Base-by-base conservation (phyloP, 2,888 invertebrate species). In the Eretmocerus hayati region DNA sequence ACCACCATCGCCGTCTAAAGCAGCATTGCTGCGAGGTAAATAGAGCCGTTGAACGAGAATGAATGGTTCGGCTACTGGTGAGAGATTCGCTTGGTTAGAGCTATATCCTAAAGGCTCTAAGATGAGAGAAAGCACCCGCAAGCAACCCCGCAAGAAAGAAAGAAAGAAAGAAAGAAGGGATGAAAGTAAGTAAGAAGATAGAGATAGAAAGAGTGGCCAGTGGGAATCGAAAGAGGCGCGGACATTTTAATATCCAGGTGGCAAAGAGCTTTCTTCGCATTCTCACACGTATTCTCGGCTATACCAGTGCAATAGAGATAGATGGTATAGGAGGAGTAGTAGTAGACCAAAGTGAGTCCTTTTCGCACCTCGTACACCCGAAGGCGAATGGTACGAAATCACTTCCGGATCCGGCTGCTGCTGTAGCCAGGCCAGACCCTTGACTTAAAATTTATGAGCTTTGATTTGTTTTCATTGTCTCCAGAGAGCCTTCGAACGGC, bases 11-110 rank as follows among this genome's bases (percentile, higher is more conserved):
- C n/a, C n/a, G n/a, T n/a, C n/a, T n/a, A n/a, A n/a, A 50, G n/a
- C 26, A 11, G 26, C 26, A 26, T 6, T 11, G 32, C 39, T 16
- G 19, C n/a, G 31, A 23, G 52, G 55, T 67, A 67, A 66, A 66
- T 65, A 66, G 64, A 66, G 62, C 62, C 65, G 65, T 63, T 67
- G 62, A 67, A 66, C 64, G 63, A 66, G 65, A 67, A 66, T 66
- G 60, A 61, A 67, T 66, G 66, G 62, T 60, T 33, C 13, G 5
- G 6, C 5, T 11, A 18, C 5, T 5, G 33, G n/a, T n/a, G 33
- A 33, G 33, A n/a, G 33, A 33, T 33, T 61, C 61, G 62, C 60
- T 60, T 58, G 56, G 23, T 16, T 11, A 32, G 49, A 48, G n/a
- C n/a, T n/a, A n/a, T n/a, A n/a, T n/a, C n/a, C n/a, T n/a, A n/a